These are phyloP conservation scores for Gobius niger DNA, from an alignment of 2,113 vertebrate species.

Conservation along the genomic window DNA sequence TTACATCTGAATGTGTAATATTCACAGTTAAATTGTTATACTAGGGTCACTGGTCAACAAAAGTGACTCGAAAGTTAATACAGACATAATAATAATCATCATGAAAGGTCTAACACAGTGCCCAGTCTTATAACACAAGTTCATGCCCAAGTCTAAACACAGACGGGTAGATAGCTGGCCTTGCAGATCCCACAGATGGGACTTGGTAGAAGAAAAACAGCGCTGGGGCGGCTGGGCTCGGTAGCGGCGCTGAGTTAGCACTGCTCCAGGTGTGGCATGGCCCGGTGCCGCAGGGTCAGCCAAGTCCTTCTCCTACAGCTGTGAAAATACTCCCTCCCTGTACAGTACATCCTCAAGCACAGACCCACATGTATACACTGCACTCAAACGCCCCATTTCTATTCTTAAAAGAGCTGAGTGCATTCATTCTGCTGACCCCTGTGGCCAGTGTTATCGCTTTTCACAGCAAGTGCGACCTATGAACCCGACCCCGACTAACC, in stretches of 20 bases:
- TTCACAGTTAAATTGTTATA: too few relatives aligned
- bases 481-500: constrained; percentile 31
- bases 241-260: constrained; percentile 69
- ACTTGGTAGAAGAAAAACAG: constrained; percentile 59
- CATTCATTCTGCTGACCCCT: constrained; percentile 12
- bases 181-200: constrained; percentile 33
- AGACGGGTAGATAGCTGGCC: constrained; percentile 38
- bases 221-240: constrained; percentile 31
- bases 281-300: constrained; percentile 52
- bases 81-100: too few relatives aligned
- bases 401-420: constrained; percentile 1
- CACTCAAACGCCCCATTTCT: not conserved
- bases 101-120: too few relatives aligned
- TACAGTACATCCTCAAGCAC: constrained; percentile 24
- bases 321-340: constrained; percentile 64
- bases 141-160: constrained; percentile 9
- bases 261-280: constrained; percentile 69
- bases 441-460: constrained; percentile 16
- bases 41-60: too few relatives aligned
- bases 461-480: constrained; percentile 30
- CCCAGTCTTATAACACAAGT: not conserved
- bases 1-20: too few relatives aligned
- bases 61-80: too few relatives aligned
- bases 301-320: constrained; percentile 66
- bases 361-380: constrained; percentile 1